Base-by-base conservation (phyloP, 1,140 invertebrate genomes). In the Wasmannia auropunctata region DNA sequence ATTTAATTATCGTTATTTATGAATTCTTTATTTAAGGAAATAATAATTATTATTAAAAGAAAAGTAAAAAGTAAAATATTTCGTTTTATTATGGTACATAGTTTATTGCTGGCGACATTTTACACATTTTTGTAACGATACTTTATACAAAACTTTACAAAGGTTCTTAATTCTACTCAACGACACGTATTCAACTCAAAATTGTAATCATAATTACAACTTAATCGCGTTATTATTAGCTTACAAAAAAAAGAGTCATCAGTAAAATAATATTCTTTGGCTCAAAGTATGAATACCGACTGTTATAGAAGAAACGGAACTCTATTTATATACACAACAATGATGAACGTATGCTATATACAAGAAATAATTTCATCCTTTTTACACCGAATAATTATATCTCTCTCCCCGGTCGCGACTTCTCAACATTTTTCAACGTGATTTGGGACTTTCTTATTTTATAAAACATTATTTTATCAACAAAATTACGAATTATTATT, bases 131-230 rank as follows among this genome's bases (percentile, higher is more conserved):
- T 49, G 3, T 43, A 6, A 87, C 65, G 76, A 56, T 79, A 56
- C 63, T 93, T 91, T 92, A 88, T 89, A 77, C 54, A 92, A 93
- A 92, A 91, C 81, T 92, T 88, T 92, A 91, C 91, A 91, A 85
- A 89, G 72, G 51, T 40, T 72, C 31, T 86, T 70, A 65, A 56
- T 40, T 49, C 69, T 83, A 72, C 34, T 58, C 16, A 40, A 81
- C 19, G 22, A 51, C n/a, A n/a, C 25, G 75, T 28, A 19, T 31
- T 40, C 40, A 74, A 46, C 8, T 1, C n/a, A 34, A 65, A 51
- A 51, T 65, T 3, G 7, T 31, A 34, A 43, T 54, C 16, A 49
- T 62, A 46, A 62, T 63, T 67, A 67, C 5, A 51, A 69, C 19
- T 80, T 34, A 69, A n/a, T 54, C 7, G 14, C 34, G 8, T 58